Percentiles rank a stretch among this genome's conserved stretches.
Evolutionary conservation across 2,888 invertebrate species (phyloP).

Genomic region (Drosophila maculinotata): DNA sequence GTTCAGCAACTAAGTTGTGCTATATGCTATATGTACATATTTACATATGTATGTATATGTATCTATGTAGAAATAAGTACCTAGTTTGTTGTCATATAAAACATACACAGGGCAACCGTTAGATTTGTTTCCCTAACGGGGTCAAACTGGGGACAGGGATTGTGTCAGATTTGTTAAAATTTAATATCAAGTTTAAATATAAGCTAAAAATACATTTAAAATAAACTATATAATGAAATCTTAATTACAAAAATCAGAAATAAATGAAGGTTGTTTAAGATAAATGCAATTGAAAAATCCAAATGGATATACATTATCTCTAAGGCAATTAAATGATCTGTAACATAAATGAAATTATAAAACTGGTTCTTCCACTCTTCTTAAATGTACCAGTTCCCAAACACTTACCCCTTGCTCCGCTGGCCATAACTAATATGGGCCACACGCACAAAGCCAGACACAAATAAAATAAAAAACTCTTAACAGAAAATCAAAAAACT

Average conservation of each 20-base stretch:
- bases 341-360: slow-evolving; percentile 36
- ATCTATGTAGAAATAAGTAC: slow-evolving; percentile 18
- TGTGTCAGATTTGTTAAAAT: no score
- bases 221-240: no score
- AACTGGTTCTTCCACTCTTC: slow-evolving; percentile 42
- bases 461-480: slow-evolving; percentile 23
- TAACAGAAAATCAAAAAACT: slow-evolving; percentile 41
- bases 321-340: slow-evolving; percentile 2
- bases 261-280: no score
- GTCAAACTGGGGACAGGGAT: background rate
- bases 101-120: slow-evolving; percentile 6
- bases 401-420: slow-evolving; percentile 13
- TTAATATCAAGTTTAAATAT: no score
- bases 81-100: slow-evolving; percentile 20
- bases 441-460: slow-evolving; percentile 54
- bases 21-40: slow-evolving; percentile 5
- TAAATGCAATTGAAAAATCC: background rate
- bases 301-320: no score
- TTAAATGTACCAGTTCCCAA: slow-evolving; percentile 36
- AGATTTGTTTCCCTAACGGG: background rate
- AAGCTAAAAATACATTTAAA: no score
- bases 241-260: no score
- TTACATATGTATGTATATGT: background rate
- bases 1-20: slow-evolving; percentile 36
- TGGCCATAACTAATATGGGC: slow-evolving; percentile 58